These are phyloP conservation scores for Phaenicophaeus curvirostris DNA, from an alignment of 2,797 vertebrate species.

Conservation along the genomic window DNA sequence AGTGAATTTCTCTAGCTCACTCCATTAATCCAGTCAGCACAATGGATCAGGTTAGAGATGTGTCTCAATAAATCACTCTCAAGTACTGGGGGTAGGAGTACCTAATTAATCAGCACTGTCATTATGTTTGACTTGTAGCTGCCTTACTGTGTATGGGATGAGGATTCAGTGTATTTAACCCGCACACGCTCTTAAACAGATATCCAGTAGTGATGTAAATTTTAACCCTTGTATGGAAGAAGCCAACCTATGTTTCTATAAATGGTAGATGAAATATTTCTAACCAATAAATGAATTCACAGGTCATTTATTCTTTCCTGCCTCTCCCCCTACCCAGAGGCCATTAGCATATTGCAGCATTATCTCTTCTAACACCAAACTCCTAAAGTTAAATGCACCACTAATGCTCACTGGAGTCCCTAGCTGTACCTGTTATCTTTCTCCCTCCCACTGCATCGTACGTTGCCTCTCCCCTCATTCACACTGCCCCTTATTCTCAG, in stretches of 20 bases:
- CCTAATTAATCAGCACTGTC: slow-evolving; percentile 87
- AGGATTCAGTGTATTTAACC: slow-evolving; percentile 84
- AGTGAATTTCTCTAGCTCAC: slow-evolving; percentile 81
- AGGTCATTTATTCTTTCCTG: not conserved
- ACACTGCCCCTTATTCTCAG: not conserved
- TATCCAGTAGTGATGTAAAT: slow-evolving; percentile 72
- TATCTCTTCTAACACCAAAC: not conserved
- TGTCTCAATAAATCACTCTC: slow-evolving; percentile 86
- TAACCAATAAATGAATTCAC: slow-evolving; percentile 20
- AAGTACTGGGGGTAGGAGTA: slow-evolving; percentile 82
- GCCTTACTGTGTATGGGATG: slow-evolving; percentile 82
- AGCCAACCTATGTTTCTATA: not conserved
- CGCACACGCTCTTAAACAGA: slow-evolving; percentile 75
- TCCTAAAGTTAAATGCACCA: not conserved
- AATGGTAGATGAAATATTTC: not conserved
- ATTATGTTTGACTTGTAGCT: slow-evolving; percentile 88
- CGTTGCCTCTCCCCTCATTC: not conserved
- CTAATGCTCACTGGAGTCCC: not conserved
- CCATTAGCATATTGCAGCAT: not conserved
- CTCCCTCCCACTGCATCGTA: not conserved
- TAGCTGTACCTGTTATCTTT: not conserved
- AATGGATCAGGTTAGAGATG: slow-evolving; percentile 83
- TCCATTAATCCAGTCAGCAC: slow-evolving; percentile 85
- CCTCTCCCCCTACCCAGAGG: too few species aligned
- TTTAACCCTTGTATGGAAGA: slow-evolving; percentile 75